These are phyloP conservation scores for Cheilosia scutellata DNA, from an alignment of 2,888 invertebrate species.

Conservation along the genomic window DNA sequence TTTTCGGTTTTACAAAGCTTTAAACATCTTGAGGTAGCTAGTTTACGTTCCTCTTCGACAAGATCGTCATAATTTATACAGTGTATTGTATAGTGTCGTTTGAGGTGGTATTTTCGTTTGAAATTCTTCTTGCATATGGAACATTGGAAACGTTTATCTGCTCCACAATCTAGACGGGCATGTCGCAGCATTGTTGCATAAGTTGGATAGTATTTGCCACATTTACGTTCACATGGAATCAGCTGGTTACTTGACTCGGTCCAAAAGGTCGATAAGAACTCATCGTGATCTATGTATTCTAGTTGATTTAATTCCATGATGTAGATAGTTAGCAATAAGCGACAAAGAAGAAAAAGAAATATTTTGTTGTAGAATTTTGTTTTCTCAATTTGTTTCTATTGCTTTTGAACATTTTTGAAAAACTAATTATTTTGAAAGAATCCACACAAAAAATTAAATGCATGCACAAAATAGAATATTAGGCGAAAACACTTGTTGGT, in stretches of 20 bases:
- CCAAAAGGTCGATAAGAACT: conserved; percentile 59
- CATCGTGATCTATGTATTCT: conserved; percentile 26
- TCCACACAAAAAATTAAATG: background rate
- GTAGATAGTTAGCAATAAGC: conserved; percentile 26
- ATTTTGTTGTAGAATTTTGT: conserved; percentile 26
- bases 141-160: conserved; percentile 80
- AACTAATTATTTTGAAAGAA: background rate
- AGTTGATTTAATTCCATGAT: background rate
- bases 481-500: conserved; percentile 53
- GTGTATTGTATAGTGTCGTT: conserved; percentile 81
- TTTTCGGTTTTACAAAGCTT: conserved; percentile 41
- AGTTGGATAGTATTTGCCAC: conserved; percentile 84
- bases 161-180: conserved; percentile 80
- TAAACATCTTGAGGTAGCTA: conserved; percentile 38
- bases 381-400: conserved; percentile 6
- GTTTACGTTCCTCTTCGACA: conserved; percentile 64
- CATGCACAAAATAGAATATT: conserved; percentile 28
- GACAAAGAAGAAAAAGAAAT: conserved; percentile 59
- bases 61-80: conserved; percentile 79
- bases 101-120: conserved; percentile 82
- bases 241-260: conserved; percentile 57
- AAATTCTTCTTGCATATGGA: conserved; percentile 80
- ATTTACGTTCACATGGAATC: conserved; percentile 81
- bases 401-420: conserved; percentile 11
- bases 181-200: conserved; percentile 80